These are phyloP conservation scores for Trissoscelio sp. DNA, from an alignment of 2,888 invertebrate species.

Conservation along the genomic window DNA sequence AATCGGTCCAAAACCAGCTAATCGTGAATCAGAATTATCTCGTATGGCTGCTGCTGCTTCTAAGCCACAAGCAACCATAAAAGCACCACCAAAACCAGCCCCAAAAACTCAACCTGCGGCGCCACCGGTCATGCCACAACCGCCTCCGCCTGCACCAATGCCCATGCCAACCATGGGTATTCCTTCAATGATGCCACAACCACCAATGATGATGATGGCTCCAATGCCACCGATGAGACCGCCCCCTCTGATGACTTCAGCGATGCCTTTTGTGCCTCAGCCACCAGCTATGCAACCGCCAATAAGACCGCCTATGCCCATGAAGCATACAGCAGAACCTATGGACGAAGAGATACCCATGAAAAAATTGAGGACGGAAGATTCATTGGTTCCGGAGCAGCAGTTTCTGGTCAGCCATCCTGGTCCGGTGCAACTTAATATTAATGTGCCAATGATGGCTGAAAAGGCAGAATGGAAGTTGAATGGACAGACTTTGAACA, in stretches of 20 bases:
- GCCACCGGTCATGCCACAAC: conserved; percentile 80
- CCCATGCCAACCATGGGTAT: conserved; percentile 82
- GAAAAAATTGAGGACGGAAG: conserved; percentile 96
- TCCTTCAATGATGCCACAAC: conserved; percentile 84
- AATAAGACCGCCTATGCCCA: conserved; percentile 74
- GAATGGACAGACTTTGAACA: conserved; percentile 93
- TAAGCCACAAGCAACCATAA: conserved; percentile 80
- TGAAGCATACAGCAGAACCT: conserved; percentile 84
- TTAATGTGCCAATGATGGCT: conserved; percentile 91
- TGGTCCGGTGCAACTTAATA: conserved; percentile 91
- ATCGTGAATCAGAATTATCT: conserved; percentile 79
- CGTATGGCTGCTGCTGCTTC: conserved; percentile 82
- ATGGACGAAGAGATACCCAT: conserved; percentile 92
- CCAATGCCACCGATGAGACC: conserved; percentile 84
- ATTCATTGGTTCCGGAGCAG: conserved; percentile 95
- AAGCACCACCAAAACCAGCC: conserved; percentile 81
- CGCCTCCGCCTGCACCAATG: conserved; percentile 80
- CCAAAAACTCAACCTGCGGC: conserved; percentile 82
- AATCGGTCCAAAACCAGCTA: conserved; percentile 95
- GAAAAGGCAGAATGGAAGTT: conserved; percentile 98
- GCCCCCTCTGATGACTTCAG: conserved; percentile 77
- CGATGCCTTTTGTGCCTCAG: conserved; percentile 83
- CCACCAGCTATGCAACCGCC: conserved; percentile 82
- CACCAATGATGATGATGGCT: conserved; percentile 87
- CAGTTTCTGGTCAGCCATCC: conserved; percentile 90